Base-by-base conservation (phyloP, 2,113 vertebrate genomes). In the Cryptomyrus ogoouensis region DNA sequence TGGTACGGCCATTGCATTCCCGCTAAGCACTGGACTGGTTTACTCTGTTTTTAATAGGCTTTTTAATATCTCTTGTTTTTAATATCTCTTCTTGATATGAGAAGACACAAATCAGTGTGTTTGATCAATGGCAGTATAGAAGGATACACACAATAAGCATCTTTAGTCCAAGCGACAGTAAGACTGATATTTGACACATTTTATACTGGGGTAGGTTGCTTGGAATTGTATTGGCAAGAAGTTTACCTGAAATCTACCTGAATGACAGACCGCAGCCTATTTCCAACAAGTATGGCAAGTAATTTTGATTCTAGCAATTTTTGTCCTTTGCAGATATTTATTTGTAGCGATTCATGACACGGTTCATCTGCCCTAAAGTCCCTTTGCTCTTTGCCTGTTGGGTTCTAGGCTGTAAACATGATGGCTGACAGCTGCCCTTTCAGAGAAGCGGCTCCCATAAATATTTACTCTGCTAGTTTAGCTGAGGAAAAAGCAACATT, bases 401-500 rank as follows among this genome's bases (percentile, higher is more conserved):
- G 66, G 47, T 49, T 24, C 83, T 62, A 3, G 39, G 24, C 13
- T 66, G 56, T 53, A 89, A 91, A 91, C 90, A 89, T 31, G 39
- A 35, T 21, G 88, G 47, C 58, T 89, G 50, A 42, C 70, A 27
- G 66, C 27, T 80, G 24, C 27, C 88, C 50, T 46, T 89, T 70
- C 53, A 66, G 44, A 27, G 46, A 83, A 58, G 44, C 66, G 47
- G 83, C n/a, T 21, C 49, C 62, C 46, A 35, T 87, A 85, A 91
- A 89, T 90, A 90, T 90, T 89, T 90, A 89, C 74, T 91, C 87
- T 83, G 89, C 50, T 44, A 77, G 58, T 89, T 86, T 66, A 87
- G 49, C 83, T 49, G 49, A 47, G 58, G 89, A 74, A 88, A 87
- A 88, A 88, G 88, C n/a, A 80, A 83, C 50, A 56, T 39, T 50